Conservation (phyloP, 2,113 vertebrate genomes). For the Neopipo cinnamomea region DNA sequence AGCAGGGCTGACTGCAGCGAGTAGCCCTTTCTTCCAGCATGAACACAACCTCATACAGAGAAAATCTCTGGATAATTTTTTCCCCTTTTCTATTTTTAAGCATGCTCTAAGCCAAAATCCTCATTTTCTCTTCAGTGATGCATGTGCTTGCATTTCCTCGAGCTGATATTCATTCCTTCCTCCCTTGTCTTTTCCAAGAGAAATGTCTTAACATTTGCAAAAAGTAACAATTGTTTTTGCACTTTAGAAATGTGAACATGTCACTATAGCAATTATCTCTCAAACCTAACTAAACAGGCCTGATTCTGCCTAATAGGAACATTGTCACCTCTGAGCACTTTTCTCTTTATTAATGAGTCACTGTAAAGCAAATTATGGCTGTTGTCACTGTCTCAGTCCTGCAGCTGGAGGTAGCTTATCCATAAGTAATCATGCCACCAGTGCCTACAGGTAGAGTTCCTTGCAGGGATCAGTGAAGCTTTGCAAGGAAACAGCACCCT, state of each 20-base stretch:
- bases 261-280: slow-evolving; percentile 39
- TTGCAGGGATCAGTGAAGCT: not conserved
- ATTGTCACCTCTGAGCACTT: not conserved
- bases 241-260: not conserved
- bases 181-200: not conserved
- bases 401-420: not conserved
- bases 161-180: not conserved
- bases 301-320: not conserved
- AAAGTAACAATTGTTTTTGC: slow-evolving; percentile 7
- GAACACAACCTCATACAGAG: not conserved
- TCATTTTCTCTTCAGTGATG: not conserved
- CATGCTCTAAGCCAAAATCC: not conserved
- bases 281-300: slow-evolving; percentile 17
- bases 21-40: not conserved
- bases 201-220: slow-evolving; percentile 28
- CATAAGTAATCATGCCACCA: not conserved
- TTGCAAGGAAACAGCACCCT: not conserved
- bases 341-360: slow-evolving; percentile 9
- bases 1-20: not conserved
- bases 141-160: not conserved
- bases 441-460: not conserved
- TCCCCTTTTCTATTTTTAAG: not conserved
- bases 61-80: not conserved
- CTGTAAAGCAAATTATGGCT: not conserved
- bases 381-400: not conserved